Conservation (phyloP, 2,797 vertebrate genomes). For the Cetoscarus ocellatus region DNA sequence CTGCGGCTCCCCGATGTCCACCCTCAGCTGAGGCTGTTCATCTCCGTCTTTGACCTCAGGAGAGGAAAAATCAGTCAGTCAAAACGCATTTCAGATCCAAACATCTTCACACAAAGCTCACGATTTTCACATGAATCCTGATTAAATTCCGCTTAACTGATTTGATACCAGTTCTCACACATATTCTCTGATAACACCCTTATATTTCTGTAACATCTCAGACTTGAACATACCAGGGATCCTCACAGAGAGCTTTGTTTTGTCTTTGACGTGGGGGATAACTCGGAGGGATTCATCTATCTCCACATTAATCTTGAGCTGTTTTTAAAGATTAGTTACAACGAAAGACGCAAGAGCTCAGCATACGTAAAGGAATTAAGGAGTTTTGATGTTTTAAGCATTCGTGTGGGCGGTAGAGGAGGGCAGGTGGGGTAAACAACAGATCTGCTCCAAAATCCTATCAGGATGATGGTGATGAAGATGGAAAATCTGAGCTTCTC, state of each 20-base stretch:
- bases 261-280: neutral
- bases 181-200: neutral
- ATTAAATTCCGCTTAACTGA: neutral
- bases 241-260: neutral
- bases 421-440: neutral
- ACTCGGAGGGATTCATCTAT: neutral
- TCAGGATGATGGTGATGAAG: neutral
- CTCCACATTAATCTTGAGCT: neutral
- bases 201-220: neutral
- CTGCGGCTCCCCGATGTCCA: conserved; percentile 43
- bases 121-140: neutral
- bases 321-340: neutral
- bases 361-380: neutral
- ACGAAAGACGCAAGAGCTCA: conserved; percentile 1
- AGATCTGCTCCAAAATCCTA: neutral
- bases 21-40: conserved; percentile 56
- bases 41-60: conserved; percentile 58
- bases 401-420: neutral
- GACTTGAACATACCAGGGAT: neutral
- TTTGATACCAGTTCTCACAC: neutral
- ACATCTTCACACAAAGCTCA: neutral
- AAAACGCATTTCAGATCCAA: neutral
- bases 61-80: neutral
- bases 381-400: neutral
- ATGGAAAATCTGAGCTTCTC: neutral